A percentile compares a stretch with the other conserved stretches of the same genome.
Evolutionary conservation across 2,113 vertebrate species (phyloP).

Genomic region (Halichoeres trimaculatus): DNA sequence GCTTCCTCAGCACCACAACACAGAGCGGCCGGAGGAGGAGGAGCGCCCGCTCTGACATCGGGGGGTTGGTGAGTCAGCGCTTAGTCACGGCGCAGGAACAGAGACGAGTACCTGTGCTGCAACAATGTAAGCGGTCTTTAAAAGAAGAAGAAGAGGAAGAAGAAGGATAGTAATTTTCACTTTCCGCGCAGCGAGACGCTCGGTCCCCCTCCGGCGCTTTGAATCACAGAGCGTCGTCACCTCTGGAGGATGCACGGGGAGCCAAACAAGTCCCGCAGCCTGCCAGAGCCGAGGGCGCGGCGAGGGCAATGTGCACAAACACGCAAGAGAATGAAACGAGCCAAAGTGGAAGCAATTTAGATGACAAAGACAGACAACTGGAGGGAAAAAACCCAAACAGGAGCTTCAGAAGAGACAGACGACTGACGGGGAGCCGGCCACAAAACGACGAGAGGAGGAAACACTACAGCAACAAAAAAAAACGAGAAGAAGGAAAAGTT

Average conservation of each 20-base stretch:
- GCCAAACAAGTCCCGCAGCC: background rate
- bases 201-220: conserved; percentile 42
- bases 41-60: conserved; percentile 17
- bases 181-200: conserved; percentile 56
- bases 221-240: conserved; percentile 59
- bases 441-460: too few species aligned
- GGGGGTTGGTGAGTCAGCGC: conserved; percentile 47
- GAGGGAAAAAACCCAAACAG: background rate
- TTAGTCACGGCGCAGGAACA: conserved; percentile 65
- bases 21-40: conserved; percentile 21
- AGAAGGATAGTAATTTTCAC: conserved; percentile 71
- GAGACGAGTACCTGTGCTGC: conserved; percentile 59
- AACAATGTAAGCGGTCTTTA: conserved; percentile 56
- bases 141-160: background rate
- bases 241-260: conserved; percentile 12
- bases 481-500: background rate
- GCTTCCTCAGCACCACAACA: conserved; percentile 38
- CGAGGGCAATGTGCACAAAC: background rate
- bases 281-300: conserved; percentile 5
- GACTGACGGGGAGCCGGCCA: too few species aligned
- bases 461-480: background rate
- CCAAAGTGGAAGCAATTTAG: conserved; percentile 12
- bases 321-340: background rate
- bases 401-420: background rate
- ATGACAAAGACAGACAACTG: conserved; percentile 3